Evolutionary conservation across 2,113 vertebrate species (phyloP).

Genomic region (Sterna hirundo): DNA sequence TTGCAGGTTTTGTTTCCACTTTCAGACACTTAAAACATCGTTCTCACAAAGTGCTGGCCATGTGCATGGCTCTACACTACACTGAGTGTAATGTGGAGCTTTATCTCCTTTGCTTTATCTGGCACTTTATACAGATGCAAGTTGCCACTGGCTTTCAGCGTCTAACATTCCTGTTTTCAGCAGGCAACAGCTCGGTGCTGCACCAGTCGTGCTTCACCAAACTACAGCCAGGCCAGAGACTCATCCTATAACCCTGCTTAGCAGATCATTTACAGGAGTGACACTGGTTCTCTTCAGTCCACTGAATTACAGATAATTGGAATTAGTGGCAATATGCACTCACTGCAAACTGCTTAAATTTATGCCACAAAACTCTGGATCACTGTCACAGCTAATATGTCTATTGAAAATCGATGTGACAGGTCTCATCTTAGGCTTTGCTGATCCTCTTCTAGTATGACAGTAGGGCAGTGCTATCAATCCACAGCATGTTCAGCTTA

Average conservation of each 20-base stretch:
- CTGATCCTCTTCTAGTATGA: not conserved
- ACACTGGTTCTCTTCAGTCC: not conserved
- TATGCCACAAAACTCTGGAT: slow-evolving; percentile 4
- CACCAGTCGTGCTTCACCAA: not conserved
- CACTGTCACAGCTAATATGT: not conserved
- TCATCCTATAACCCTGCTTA: not conserved
- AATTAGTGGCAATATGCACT: slow-evolving; percentile 9
- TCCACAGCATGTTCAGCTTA: not conserved
- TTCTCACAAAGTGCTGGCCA: not conserved
- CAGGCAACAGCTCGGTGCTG: not conserved
- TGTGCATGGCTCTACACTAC: not conserved
- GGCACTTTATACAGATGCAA: not conserved
- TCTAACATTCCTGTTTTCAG: not conserved
- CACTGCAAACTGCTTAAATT: slow-evolving; percentile 11
- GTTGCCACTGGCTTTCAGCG: not conserved
- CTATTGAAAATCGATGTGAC: not conserved
- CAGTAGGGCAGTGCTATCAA: not conserved
- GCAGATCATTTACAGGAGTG: not conserved
- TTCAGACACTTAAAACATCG: not conserved
- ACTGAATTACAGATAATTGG: not conserved
- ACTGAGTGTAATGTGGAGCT: not conserved
- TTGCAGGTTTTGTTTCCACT: not conserved
- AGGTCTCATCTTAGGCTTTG: not conserved
- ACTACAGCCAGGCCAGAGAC: not conserved
- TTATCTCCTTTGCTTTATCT: not conserved